Base-by-base conservation (phyloP, 2,113 vertebrate species). In the Takifugu bimaculatus region DNA sequence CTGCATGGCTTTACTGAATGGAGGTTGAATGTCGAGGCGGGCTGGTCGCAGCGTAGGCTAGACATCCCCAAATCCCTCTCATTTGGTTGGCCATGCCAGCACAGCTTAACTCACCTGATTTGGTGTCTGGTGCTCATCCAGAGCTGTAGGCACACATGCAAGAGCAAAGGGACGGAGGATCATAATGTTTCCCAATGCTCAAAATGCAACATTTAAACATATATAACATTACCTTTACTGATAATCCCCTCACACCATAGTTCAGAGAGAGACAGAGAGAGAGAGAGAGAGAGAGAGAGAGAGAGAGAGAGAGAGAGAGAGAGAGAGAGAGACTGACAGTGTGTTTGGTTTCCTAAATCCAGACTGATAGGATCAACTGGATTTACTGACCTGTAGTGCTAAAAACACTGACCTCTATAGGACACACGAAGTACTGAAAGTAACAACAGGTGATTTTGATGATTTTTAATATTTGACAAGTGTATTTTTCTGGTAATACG, bases 361-460 rank as follows among this genome's bases (percentile, higher is more conserved):
- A 63, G 47, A 61, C 39, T 74, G 80, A 86, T 75, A 64, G 70
- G 82, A 84, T 87, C 74, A 87, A 49, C 58, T 69, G 63, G 64
- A 82, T 4, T 84, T 75, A 68, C 27, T 54, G 72, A 70, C 67
- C 55, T 25, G 47, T 50, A 27, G 60, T 26, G 12, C 54, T 60
- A 51, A 64, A 54, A n/a, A 79, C 54, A 71, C 71, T 73, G 82
- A 82, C 84, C 74, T 68, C 84, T 79, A 71, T 74, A 85, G 86
- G 84, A 69, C 42, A 47, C 14, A 54, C 32, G 6, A 26, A 48
- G 63, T 32, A 68, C 42, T 74, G 45, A 57, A 53, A 50, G 52
- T 10, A 71, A 54, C 11, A 60, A 20, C 20, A 20, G 20, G 20
- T 20, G 20, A 20, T 20, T 20, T 20, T 29, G 28, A 29, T 32